phyloP scores from a whole-genome alignment of 2,888 invertebrate genomes.

The Acronicta alni region DNA sequence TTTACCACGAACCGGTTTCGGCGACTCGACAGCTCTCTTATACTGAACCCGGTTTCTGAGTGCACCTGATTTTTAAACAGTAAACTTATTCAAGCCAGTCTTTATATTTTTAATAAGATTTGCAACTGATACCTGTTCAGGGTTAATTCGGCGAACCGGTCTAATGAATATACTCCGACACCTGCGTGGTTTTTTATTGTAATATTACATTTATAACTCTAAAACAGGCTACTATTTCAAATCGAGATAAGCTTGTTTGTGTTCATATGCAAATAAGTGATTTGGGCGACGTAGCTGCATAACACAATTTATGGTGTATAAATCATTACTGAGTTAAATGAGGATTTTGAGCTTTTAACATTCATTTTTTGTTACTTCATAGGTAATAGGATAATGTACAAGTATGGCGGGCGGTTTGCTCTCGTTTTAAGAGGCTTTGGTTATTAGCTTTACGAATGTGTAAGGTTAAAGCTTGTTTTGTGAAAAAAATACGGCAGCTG shows the following conservation, averaged over 20 bases:
- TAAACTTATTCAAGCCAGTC: conserved; percentile 32
- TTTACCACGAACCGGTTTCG: conserved; percentile 51
- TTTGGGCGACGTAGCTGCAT: conserved; percentile 31
- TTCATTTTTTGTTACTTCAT: conserved; percentile 28
- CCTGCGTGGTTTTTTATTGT: conserved; percentile 21
- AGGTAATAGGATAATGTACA: conserved; percentile 43
- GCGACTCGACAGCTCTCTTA: conserved; percentile 25
- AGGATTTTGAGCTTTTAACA: conserved; percentile 17
- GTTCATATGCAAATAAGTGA: conserved; percentile 35
- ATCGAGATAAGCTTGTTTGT: conserved; percentile 41
- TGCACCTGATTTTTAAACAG: conserved; percentile 51
- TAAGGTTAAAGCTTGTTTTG: conserved; percentile 63
- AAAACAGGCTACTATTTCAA: conserved; percentile 24
- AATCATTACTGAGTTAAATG: conserved; percentile 30
- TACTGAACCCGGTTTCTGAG: conserved; percentile 41
- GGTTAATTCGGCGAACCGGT: conserved; percentile 36
- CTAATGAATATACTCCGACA: conserved; percentile 22
- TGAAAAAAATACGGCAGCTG: conserved; percentile 59
- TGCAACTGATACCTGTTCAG: conserved; percentile 27
- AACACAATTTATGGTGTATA: conserved; percentile 38
- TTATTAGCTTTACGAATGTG: conserved; percentile 66
- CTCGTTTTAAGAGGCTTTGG: conserved; percentile 51
- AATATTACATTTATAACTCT: conserved; percentile 13
- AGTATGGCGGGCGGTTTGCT: conserved; percentile 25
- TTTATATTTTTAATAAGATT: conserved; percentile 37